Percentiles rank a stretch among this genome's conserved stretches.
These are phyloP conservation scores for Ophion costatus DNA, from an alignment of 2,888 invertebrate genomes.

Conservation along the genomic window DNA sequence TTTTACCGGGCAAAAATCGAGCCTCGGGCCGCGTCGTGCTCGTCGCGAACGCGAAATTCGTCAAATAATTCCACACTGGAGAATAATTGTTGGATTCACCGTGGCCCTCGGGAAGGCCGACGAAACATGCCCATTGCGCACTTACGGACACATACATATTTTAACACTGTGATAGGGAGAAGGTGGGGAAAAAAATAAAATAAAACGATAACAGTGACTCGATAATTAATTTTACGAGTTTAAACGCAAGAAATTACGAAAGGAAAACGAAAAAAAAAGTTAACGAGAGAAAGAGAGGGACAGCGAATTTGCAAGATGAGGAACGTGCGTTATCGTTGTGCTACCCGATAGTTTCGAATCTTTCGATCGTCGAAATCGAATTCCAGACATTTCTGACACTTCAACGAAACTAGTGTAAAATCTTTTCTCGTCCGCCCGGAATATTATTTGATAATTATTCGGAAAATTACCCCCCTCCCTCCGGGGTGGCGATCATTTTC, in stretches of 20 bases:
- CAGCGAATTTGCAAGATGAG: background rate
- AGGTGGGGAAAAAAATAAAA: slow-evolving; percentile 4
- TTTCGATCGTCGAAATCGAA: slow-evolving; percentile 6
- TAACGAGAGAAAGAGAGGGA: background rate
- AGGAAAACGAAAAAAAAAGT: background rate
- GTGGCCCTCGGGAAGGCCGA: background rate
- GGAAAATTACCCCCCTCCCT: too few species aligned
- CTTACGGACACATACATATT: slow-evolving; percentile 50
- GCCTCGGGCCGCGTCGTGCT: slow-evolving; percentile 42
- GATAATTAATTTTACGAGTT: slow-evolving; percentile 40
- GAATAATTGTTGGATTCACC: background rate
- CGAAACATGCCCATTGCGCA: background rate
- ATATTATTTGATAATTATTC: too few species aligned
- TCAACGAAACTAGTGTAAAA: background rate
- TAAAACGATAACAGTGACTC: slow-evolving; percentile 20
- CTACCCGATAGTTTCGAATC: background rate
- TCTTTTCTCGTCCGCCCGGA: background rate
- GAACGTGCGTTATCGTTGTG: background rate
- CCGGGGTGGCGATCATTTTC: too few species aligned
- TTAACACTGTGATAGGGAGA: slow-evolving; percentile 50
- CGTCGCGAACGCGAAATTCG: slow-evolving; percentile 44
- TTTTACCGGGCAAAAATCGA: slow-evolving; percentile 56
- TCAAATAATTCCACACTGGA: slow-evolving; percentile 29
- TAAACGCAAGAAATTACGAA: background rate
- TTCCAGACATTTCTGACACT: background rate